phyloP scores from a whole-genome alignment of 1,140 invertebrate species.

The Dinothrombium tinctorium region DNA sequence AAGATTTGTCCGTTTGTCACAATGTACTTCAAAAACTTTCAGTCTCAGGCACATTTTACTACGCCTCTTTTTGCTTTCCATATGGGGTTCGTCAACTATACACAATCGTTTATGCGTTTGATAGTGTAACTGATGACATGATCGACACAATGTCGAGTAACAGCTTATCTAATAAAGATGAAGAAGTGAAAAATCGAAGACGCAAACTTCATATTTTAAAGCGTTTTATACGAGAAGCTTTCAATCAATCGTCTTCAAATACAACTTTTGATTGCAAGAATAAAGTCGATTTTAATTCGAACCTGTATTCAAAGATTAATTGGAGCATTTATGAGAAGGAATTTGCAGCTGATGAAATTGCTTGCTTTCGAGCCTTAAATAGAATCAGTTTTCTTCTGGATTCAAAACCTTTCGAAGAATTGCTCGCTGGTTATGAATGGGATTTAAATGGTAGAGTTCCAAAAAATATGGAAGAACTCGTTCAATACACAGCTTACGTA shows the following conservation, averaged over 20 bases:
- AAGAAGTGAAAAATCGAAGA: neutral
- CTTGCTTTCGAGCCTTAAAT: neutral
- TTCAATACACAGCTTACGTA: neutral
- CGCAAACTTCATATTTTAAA: neutral
- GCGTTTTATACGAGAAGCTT: neutral
- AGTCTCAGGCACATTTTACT: neutral
- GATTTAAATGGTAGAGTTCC: neutral
- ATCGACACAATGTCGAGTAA: too few relatives aligned
- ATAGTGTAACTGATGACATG: slow-evolving; percentile 1
- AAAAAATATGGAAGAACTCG: neutral
- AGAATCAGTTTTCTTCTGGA: neutral
- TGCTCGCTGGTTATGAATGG: neutral
- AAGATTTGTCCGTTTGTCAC: neutral
- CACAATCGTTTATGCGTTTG: neutral
- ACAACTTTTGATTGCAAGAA: neutral
- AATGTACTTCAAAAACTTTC: neutral
- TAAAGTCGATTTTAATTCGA: neutral
- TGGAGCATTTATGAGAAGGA: neutral
- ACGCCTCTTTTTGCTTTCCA: neutral
- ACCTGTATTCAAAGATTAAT: neutral
- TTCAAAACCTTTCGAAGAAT: neutral
- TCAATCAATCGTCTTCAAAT: neutral
- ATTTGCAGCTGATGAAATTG: neutral
- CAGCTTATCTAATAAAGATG: neutral
- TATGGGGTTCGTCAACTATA: neutral